Percentiles rank a stretch among this genome's conserved stretches.
Conservation (phyloP, 2,797 vertebrate genomes). For the Pseudotriccus pelzelni region DNA sequence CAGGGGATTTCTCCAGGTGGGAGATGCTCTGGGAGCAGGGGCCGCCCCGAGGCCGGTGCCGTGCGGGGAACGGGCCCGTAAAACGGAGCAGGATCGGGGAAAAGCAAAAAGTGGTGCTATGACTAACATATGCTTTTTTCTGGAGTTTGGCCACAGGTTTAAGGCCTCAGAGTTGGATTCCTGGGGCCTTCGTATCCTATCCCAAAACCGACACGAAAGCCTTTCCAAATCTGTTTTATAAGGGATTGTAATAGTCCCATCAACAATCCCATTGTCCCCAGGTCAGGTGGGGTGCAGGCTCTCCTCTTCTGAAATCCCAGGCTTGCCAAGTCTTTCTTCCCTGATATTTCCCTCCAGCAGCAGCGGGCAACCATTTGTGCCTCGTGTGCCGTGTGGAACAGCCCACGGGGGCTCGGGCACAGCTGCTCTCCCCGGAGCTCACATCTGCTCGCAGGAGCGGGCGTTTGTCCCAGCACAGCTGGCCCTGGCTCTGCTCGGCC, state of each 20-base stretch:
- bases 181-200: constrained; percentile 28
- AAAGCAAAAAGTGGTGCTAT: constrained; percentile 25
- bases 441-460: not conserved
- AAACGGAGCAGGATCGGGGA: not conserved
- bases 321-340: not conserved
- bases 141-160: constrained; percentile 49
- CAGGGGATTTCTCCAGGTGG: not conserved
- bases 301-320: not conserved
- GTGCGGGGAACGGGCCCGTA: not conserved
- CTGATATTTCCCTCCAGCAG: not conserved
- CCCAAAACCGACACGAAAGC: constrained; percentile 37
- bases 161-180: constrained; percentile 43
- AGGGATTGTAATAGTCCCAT: constrained; percentile 17
- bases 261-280: not conserved
- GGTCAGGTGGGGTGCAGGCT: not conserved
- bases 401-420: not conserved
- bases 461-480: not conserved
- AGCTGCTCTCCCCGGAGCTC: constrained; percentile 32
- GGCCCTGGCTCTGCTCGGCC: not conserved
- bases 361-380: not conserved
- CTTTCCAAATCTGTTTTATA: constrained; percentile 28
- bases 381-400: fast-evolving
- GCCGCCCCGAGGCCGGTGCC: not conserved
- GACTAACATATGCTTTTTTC: constrained; percentile 42
- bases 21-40: not conserved